phyloP scores from a whole-genome alignment of 2,797 vertebrate species.

The Xiphorhynchus erythropygius region DNA sequence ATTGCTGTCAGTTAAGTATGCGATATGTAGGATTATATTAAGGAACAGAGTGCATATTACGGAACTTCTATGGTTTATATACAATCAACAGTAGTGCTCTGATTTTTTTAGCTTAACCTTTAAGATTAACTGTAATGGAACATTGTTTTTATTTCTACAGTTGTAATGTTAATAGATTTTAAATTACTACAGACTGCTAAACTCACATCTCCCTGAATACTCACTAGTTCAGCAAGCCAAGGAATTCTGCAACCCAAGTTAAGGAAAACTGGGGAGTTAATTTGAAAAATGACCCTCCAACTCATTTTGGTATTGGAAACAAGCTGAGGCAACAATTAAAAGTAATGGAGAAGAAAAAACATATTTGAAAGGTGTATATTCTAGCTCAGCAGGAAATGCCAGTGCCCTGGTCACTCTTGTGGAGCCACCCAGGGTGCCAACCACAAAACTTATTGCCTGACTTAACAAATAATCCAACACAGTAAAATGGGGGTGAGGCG shows the following conservation, averaged over 20 bases:
- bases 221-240: accelerated
- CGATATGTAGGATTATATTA: neutral
- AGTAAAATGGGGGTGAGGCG: accelerated
- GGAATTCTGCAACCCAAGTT: neutral
- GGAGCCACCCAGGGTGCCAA: neutral
- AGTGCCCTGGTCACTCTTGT: accelerated
- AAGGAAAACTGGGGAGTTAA: neutral
- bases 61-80: neutral
- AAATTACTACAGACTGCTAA: neutral
- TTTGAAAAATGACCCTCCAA: neutral
- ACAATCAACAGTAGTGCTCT: neutral
- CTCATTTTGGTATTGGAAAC: neutral
- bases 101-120: neutral
- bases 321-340: neutral
- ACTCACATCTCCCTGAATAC: neutral
- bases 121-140: neutral
- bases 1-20: accelerated
- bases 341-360: neutral
- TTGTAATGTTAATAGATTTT: neutral
- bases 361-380: neutral
- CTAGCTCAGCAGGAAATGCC: neutral
- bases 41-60: neutral
- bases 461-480: neutral
- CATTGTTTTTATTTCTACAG: neutral
- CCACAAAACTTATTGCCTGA: neutral